Percentiles rank a stretch among this genome's conserved stretches.
These are phyloP conservation scores for Trisateles emortualis DNA, from an alignment of 2,888 invertebrate genomes.

Conservation along the genomic window DNA sequence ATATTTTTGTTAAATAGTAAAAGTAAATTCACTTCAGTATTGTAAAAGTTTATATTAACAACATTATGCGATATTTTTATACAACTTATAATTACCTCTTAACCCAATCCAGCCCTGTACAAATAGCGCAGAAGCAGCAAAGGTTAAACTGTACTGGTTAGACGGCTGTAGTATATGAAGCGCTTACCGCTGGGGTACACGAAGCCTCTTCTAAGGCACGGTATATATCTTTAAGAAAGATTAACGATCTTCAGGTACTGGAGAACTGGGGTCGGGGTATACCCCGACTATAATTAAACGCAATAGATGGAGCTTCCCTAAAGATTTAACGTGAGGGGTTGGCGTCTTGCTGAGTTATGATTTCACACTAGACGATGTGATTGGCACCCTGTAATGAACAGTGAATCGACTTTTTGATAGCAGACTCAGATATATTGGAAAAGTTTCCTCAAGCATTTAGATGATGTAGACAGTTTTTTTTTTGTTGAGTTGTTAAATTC, in stretches of 20 bases:
- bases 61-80: too few species aligned
- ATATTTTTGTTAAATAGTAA: too few species aligned
- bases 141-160: slow-evolving; percentile 60
- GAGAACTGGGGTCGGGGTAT: slow-evolving; percentile 70
- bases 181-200: slow-evolving; percentile 74
- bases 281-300: slow-evolving; percentile 85
- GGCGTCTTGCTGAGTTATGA: slow-evolving; percentile 85
- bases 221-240: slow-evolving; percentile 86
- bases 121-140: slow-evolving; percentile 49
- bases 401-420: slow-evolving; percentile 68
- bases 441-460: slow-evolving; percentile 41
- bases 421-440: slow-evolving; percentile 39
- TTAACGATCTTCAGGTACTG: slow-evolving; percentile 85
- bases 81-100: too few species aligned
- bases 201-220: slow-evolving; percentile 69
- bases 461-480: slow-evolving; percentile 17
- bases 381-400: slow-evolving; percentile 80
- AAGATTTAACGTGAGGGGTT: slow-evolving; percentile 81
- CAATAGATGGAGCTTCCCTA: slow-evolving; percentile 82
- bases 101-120: slow-evolving; percentile 46
- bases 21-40: too few species aligned
- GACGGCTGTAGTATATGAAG: slow-evolving; percentile 66
- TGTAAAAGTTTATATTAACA: too few species aligned
- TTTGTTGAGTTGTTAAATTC: slow-evolving; percentile 1
- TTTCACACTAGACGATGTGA: slow-evolving; percentile 80